Evolutionary conservation across 2,797 vertebrate genomes (phyloP).

Genomic region (Chaetophractus vellerosus): DNA sequence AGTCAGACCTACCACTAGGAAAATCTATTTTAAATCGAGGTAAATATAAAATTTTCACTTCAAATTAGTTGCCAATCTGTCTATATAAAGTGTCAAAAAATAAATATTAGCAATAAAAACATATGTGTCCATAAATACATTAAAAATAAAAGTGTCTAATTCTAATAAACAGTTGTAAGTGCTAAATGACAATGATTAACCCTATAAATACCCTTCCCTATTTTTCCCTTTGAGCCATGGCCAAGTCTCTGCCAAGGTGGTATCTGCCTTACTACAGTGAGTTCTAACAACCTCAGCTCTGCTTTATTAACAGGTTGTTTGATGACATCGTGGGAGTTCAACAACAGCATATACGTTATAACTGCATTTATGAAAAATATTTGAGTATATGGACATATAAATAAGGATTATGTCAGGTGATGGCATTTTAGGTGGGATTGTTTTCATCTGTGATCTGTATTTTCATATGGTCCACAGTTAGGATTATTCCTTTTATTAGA

Average conservation of each 20-base stretch:
- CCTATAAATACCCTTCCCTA: neutral
- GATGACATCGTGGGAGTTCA: neutral
- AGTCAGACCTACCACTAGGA: neutral
- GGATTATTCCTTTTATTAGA: constrained; percentile 28
- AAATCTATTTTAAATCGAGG: constrained; percentile 33
- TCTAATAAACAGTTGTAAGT: constrained; percentile 19
- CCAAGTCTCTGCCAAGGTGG: neutral
- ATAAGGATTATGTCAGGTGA: neutral
- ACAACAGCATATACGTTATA: neutral
- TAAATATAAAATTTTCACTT: constrained; percentile 44
- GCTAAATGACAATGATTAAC: neutral
- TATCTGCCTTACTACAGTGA: neutral
- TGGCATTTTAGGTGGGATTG: neutral
- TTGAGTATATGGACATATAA: constrained; percentile 23
- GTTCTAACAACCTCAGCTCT: constrained; percentile 13
- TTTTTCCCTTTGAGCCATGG: neutral
- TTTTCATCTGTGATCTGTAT: neutral
- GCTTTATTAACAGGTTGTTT: constrained; percentile 18
- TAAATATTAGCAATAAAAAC: neutral
- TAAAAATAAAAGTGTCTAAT: constrained; percentile 32
- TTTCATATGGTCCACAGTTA: constrained; percentile 40
- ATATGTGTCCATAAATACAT: neutral
- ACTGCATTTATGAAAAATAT: constrained; percentile 9
- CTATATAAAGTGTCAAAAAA: neutral
- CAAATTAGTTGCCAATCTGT: constrained; percentile 10